Evolutionary conservation across 2,888 invertebrate genomes (phyloP).

Genomic region (Creontiades dilutus): DNA sequence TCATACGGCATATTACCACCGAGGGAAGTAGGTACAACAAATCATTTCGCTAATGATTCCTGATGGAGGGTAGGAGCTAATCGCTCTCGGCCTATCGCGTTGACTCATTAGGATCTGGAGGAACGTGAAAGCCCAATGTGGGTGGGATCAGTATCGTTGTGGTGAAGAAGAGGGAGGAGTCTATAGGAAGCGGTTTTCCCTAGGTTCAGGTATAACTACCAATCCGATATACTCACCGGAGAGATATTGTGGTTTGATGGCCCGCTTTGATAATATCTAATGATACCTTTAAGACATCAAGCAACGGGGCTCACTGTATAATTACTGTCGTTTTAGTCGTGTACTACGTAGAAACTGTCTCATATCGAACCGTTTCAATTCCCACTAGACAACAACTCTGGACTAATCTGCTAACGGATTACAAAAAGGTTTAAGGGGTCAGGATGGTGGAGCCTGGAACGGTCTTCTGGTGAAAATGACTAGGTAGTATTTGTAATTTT

Average conservation of each 20-base stretch:
- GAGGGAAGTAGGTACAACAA: slow-evolving; percentile 21
- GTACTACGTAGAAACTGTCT: too few relatives aligned
- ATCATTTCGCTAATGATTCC: slow-evolving; percentile 64
- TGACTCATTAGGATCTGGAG: slow-evolving; percentile 53
- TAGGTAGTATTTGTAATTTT: too few relatives aligned
- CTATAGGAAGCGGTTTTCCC: background rate
- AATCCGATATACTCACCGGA: background rate
- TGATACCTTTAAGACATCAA: background rate
- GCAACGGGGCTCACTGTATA: background rate
- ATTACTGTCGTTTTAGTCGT: background rate
- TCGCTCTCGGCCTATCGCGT: slow-evolving; percentile 42
- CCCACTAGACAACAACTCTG: too few relatives aligned
- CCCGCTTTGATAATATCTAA: background rate
- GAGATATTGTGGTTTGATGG: slow-evolving; percentile 12
- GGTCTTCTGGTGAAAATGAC: too few relatives aligned
- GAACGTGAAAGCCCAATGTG: background rate
- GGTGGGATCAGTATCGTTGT: background rate
- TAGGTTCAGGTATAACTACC: slow-evolving; percentile 7
- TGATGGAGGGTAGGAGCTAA: slow-evolving; percentile 47
- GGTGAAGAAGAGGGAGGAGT: background rate
- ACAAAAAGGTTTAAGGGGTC: too few relatives aligned
- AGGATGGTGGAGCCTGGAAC: too few relatives aligned
- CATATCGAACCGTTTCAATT: too few relatives aligned
- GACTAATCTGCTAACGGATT: too few relatives aligned
- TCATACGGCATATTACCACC: slow-evolving; percentile 7